Base-by-base conservation (phyloP, 1,140 invertebrate genomes). In the Leptinotarsa lineolata region DNA sequence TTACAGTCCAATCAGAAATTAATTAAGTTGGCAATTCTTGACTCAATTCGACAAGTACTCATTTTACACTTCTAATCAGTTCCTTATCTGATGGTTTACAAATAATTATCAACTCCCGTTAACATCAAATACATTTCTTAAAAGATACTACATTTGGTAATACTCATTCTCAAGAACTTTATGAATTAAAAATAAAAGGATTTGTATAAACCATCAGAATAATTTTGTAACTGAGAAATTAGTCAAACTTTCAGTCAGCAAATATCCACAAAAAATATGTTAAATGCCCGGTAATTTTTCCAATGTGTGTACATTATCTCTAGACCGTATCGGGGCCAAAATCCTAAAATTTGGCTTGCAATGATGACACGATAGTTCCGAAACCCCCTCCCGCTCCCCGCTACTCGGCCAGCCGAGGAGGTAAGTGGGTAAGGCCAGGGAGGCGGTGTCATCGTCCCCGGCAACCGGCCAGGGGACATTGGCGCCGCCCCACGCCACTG, bases 391-490 rank as follows among this genome's bases (percentile, higher is more conserved):
- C 80, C 77, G 72, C 44, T 59, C 74, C 77, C 79, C 80, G 79
- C 74, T 71, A 76, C 81, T 81, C 81, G 81, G 80, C 81, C 82
- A 80, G 79, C 80, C 83, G 83, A 79, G 79, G 83, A 84, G 83
- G 83, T 84, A 84, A 84, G 83, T 84, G 83, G 82, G 78, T 84
- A 83, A 83, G 80, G 82, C 82, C 81, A 83, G 83, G 74, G 76
- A 79, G 70, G 78, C 70, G 76, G 72, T 74, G 75, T 72, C 76
- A 74, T 44, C 59, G 80, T 64, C 74, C 69, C 75, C 59, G 68
- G 61, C 63, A n/a, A 20, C 73, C 48, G 73, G 44, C 67, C 77
- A 73, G 66, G 74, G 73, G 76, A 44, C 60, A 67, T 71, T 63
- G 77, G 73, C 74, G 72, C 76, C 77, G 75, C 71, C 74, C 79